A percentile compares a stretch with the other conserved stretches of the same genome.
phyloP scores from a whole-genome alignment of 2,113 vertebrate genomes.

The Acrocephalus arundinaceus region DNA sequence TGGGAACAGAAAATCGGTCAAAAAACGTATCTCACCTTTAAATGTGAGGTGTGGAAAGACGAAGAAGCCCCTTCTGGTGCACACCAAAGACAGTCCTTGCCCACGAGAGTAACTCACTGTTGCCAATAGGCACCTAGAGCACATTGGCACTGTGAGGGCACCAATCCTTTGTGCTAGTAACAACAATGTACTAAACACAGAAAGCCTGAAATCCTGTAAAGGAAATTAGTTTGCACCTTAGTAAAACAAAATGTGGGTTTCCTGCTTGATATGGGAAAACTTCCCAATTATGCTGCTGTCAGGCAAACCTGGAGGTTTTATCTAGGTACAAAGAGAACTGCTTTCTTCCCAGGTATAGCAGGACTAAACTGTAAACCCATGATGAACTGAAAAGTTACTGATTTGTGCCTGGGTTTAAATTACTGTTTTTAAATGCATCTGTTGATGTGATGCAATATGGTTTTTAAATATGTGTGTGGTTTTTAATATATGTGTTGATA shows the following conservation, averaged over 20 bases:
- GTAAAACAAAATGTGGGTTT: not conserved
- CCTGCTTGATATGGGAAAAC: not conserved
- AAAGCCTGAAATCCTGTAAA: not conserved
- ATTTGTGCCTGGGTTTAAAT: not conserved
- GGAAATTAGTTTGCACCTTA: not conserved
- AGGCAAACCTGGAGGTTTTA: not conserved
- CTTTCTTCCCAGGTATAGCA: not conserved
- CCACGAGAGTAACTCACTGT: fast-evolving
- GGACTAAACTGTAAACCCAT: not conserved
- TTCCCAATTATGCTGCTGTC: not conserved
- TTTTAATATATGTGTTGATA: not conserved
- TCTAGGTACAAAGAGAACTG: not conserved
- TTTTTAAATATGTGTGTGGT: not conserved
- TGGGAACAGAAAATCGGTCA: not conserved
- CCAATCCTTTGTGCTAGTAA: not conserved
- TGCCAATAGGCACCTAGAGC: not conserved
- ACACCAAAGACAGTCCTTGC: not conserved
- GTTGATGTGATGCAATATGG: not conserved
- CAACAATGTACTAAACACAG: not conserved
- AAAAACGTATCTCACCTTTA: fast-evolving
- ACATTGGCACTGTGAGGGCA: not conserved
- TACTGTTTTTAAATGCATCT: not conserved
- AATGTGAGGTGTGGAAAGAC: not conserved
- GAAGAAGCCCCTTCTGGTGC: no score
- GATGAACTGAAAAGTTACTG: not conserved